Conservation (phyloP, 1,140 invertebrate species). For the Trachymyrmex septentrionalis region DNA sequence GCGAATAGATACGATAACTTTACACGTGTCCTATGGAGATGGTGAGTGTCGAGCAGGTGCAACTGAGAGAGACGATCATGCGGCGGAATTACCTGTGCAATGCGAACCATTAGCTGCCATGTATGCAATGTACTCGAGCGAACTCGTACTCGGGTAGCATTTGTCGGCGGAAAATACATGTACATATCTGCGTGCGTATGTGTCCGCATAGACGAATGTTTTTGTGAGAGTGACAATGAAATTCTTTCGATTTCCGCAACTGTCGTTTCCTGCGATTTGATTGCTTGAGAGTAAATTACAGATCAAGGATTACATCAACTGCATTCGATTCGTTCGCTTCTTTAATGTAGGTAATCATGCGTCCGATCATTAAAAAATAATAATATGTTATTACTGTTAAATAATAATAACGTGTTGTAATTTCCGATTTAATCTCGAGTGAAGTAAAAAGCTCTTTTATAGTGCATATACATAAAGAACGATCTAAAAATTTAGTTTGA, state of each 20-base stretch:
- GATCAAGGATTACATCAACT: background rate
- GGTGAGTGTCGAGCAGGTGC: slow-evolving; percentile 68
- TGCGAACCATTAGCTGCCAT: slow-evolving; percentile 76
- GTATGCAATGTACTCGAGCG: slow-evolving; percentile 78
- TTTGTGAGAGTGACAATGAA: slow-evolving; percentile 4
- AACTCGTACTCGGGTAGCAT: slow-evolving; percentile 72
- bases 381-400: background rate
- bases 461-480: too few relatives aligned
- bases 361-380: background rate
- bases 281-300: background rate
- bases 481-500: too few relatives aligned
- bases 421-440: background rate
- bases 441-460: background rate
- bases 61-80: slow-evolving; percentile 71
- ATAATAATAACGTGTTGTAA: slow-evolving; percentile 4
- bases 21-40: slow-evolving; percentile 73
- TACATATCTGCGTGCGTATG: background rate
- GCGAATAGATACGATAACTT: slow-evolving; percentile 66
- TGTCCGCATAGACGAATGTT: slow-evolving; percentile 7
- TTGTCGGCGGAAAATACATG: slow-evolving; percentile 60
- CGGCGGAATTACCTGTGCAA: slow-evolving; percentile 76
- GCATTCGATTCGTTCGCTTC: too few relatives aligned
- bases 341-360: background rate
- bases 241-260: slow-evolving; percentile 22
- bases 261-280: background rate